phyloP scores from a whole-genome alignment of 2,113 vertebrate genomes.

The Sakesphorus luctuosus region DNA sequence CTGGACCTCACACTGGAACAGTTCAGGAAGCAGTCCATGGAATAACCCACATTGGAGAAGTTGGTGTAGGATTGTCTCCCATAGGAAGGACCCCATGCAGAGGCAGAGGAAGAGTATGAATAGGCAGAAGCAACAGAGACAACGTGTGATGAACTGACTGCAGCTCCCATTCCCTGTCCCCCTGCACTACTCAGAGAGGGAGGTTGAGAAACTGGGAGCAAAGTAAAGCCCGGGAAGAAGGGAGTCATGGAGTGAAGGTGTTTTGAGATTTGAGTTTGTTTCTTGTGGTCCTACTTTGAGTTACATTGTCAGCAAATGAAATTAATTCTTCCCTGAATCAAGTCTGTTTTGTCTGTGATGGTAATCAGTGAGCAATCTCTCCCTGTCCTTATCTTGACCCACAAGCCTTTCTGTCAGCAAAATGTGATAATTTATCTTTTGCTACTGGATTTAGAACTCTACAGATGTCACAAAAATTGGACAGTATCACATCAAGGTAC shows the following conservation, averaged over 20 bases:
- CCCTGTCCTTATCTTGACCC: background rate
- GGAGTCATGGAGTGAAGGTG: background rate
- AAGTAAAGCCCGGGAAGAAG: background rate
- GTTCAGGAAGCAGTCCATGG: background rate
- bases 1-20: background rate
- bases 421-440: background rate
- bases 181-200: background rate
- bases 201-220: background rate
- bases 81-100: background rate
- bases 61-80: background rate
- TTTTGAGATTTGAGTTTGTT: background rate
- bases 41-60: rapidly evolving
- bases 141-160: background rate
- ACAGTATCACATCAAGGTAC: background rate
- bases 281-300: background rate
- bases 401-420: background rate
- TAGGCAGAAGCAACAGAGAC: background rate
- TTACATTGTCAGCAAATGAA: background rate
- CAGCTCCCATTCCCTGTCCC: background rate
- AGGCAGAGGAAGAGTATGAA: background rate
- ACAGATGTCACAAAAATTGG: background rate
- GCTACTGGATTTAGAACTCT: background rate
- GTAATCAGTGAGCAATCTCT: background rate
- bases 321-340: background rate
- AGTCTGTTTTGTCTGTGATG: background rate